A percentile compares a stretch with the other conserved stretches of the same genome.
Evolutionary conservation across 2,888 invertebrate species (phyloP).

Genomic region (Drosophila nr. perissopoda): DNA sequence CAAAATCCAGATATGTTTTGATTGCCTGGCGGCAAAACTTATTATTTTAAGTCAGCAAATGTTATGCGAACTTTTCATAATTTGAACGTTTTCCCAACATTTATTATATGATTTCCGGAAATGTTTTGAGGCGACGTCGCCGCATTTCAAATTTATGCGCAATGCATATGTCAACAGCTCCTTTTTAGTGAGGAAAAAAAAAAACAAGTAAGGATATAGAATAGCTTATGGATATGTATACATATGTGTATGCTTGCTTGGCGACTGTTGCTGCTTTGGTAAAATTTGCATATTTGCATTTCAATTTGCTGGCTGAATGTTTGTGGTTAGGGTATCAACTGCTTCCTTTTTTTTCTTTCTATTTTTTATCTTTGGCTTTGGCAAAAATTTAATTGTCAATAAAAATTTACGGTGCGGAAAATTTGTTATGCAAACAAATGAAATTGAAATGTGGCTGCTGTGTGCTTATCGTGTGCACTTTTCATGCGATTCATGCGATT

Average conservation of each 20-base stretch:
- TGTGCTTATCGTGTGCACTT: conserved; percentile 42
- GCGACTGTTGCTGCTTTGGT: conserved; percentile 56
- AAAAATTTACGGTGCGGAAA: conserved; percentile 84
- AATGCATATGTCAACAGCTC: conserved; percentile 77
- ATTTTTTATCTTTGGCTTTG: conserved; percentile 41
- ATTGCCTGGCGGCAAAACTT: conserved; percentile 72
- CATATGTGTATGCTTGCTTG: conserved; percentile 37
- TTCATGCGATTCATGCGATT: conserved; percentile 44
- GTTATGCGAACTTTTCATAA: conserved; percentile 53
- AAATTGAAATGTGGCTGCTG: conserved; percentile 68
- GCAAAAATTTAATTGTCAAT: conserved; percentile 82
- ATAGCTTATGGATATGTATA: conserved; percentile 6
- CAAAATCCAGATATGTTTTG: conserved; percentile 68
- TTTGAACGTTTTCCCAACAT: conserved; percentile 70
- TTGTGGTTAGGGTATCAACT: conserved; percentile 29
- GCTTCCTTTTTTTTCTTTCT: conserved; percentile 35
- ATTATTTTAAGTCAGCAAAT: conserved; percentile 72
- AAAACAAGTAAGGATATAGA: conserved; percentile 24
- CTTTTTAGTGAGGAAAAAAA: conserved; percentile 28
- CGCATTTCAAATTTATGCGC: conserved; percentile 70
- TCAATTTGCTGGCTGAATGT: conserved; percentile 59
- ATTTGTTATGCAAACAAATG: conserved; percentile 83
- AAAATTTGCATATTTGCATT: conserved; percentile 77
- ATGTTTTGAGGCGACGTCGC: conserved; percentile 64
- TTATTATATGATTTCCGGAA: conserved; percentile 72